Conservation (phyloP, 2,113 vertebrate genomes). For the Nycticorax nycticorax region DNA sequence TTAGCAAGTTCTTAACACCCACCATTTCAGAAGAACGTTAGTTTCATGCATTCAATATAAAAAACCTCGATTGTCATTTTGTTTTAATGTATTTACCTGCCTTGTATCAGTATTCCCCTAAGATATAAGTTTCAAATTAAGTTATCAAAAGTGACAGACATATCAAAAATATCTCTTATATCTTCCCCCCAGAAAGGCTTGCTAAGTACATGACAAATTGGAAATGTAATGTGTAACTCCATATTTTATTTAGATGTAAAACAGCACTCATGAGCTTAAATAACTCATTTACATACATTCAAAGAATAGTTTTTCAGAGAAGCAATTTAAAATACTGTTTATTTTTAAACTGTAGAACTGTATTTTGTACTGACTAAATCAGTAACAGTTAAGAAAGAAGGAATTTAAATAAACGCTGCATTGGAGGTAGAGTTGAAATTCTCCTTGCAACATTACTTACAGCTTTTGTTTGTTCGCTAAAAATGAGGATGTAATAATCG, state of each 20-base stretch:
- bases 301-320: constrained; percentile 28
- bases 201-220: constrained; percentile 55
- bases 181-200: constrained; percentile 47
- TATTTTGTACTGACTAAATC: constrained; percentile 23
- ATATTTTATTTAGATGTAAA: constrained; percentile 63
- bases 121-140: constrained; percentile 71
- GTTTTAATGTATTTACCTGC: constrained; percentile 70
- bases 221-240: constrained; percentile 59
- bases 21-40: constrained; percentile 11
- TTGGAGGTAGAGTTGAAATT: constrained; percentile 3
- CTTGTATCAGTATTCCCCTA: constrained; percentile 60
- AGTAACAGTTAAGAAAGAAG: constrained; percentile 27
- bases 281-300: constrained; percentile 57
- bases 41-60: constrained; percentile 30
- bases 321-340: constrained; percentile 46
- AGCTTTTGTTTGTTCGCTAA: constrained; percentile 26
- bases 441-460: background rate
- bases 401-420: background rate
- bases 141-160: constrained; percentile 70
- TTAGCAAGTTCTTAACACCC: constrained; percentile 14
- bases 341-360: constrained; percentile 30
- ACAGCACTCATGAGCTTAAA: constrained; percentile 45
- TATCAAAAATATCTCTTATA: constrained; percentile 66
- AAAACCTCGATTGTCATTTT: constrained; percentile 62
- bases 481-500: constrained; percentile 31